Evolutionary conservation across 1,140 invertebrate genomes (phyloP).

Genomic region (Hermatobates lingyangjiaoensis): DNA sequence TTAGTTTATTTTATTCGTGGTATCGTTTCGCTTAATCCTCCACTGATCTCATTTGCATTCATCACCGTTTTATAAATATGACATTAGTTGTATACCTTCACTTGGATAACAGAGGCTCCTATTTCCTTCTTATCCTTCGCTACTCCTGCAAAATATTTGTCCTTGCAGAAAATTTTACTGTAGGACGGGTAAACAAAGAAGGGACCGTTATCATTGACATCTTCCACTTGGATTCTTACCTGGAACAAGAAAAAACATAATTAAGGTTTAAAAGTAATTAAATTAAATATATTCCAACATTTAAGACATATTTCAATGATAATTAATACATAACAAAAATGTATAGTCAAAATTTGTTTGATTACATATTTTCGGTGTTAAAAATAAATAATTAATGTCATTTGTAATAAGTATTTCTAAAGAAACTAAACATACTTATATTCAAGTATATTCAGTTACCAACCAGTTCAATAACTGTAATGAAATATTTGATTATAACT

Average conservation of each 20-base stretch:
- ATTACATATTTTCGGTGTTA: not conserved
- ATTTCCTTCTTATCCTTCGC: constrained; percentile 43
- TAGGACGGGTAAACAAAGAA: constrained; percentile 50
- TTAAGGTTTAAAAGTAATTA: not conserved
- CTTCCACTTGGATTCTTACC: constrained; percentile 61
- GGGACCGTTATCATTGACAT: constrained; percentile 74
- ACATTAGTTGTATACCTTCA: constrained; percentile 28
- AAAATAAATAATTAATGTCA: not conserved
- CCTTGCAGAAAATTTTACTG: constrained; percentile 23
- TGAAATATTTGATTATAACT: too few relatives aligned
- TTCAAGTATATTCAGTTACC: too few relatives aligned
- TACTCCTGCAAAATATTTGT: constrained; percentile 51
- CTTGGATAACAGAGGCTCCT: constrained; percentile 50
- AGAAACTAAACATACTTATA: not conserved
- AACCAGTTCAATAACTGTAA: too few relatives aligned
- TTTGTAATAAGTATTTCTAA: not conserved
- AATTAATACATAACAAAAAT: not conserved
- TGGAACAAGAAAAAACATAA: constrained; percentile 18
- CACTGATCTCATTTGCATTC: too few relatives aligned
- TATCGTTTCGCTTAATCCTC: too few relatives aligned
- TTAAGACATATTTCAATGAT: not conserved
- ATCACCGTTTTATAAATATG: not conserved
- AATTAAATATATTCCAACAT: not conserved
- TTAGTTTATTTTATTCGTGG: too few relatives aligned
- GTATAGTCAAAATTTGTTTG: not conserved